phyloP scores from a whole-genome alignment of 2,888 invertebrate species.

The Autographa pulchrina region DNA sequence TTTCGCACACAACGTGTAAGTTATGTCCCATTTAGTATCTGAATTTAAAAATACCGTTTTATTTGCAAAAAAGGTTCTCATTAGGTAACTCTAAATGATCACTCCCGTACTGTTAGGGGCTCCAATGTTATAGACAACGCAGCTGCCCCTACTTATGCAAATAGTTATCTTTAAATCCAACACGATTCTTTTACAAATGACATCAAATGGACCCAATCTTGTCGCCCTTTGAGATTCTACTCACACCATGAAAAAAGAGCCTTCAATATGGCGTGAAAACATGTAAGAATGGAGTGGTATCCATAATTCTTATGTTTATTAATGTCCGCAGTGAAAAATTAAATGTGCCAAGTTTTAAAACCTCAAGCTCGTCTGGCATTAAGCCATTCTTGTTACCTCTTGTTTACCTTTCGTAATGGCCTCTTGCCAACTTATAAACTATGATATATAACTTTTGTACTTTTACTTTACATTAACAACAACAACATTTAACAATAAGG shows the following conservation, averaged over 20 bases:
- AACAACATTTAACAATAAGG: conserved; percentile 26
- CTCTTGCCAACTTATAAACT: conserved; percentile 50
- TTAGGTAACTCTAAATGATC: neutral
- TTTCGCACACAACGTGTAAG: neutral
- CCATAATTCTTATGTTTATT: conserved; percentile 16
- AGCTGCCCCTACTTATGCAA: conserved; percentile 13
- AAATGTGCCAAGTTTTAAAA: conserved; percentile 56
- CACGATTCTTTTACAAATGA: neutral
- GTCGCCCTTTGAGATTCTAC: neutral
- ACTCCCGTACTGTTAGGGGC: neutral
- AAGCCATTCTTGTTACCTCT: conserved; percentile 64
- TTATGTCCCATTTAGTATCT: neutral
- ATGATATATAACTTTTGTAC: conserved; percentile 34
- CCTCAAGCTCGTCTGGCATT: conserved; percentile 58
- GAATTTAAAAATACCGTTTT: neutral
- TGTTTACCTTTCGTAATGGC: conserved; percentile 62
- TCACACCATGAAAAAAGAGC: neutral
- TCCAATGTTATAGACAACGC: neutral
- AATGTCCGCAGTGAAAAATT: conserved; percentile 41
- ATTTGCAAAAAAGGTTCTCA: neutral
- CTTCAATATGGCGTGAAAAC: neutral
- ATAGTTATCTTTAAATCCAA: conserved; percentile 7
- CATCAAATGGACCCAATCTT: neutral
- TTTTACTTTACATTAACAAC: conserved; percentile 42
- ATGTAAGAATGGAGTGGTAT: conserved; percentile 7